Conservation (phyloP, 2,113 vertebrate genomes). For the Numenius arquata region DNA sequence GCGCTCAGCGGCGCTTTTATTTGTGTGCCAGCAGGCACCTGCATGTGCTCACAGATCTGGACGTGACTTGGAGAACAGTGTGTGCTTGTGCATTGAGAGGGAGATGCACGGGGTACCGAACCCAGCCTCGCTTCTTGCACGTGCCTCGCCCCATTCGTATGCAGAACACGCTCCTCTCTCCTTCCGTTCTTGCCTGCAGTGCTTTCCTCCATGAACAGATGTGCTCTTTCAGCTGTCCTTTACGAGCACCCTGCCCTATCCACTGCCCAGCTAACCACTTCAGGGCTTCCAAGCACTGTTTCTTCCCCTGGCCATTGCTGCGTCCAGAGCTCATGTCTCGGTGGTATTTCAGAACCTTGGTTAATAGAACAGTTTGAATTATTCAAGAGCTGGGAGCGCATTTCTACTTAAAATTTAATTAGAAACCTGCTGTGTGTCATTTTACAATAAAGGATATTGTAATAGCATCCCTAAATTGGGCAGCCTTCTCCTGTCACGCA, state of each 20-base stretch:
- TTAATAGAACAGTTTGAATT: slow-evolving; percentile 63
- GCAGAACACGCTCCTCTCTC: background rate
- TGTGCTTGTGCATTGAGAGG: slow-evolving; percentile 54
- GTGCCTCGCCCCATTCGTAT: slow-evolving; percentile 15
- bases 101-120: background rate
- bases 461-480: slow-evolving; percentile 47
- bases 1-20: slow-evolving; percentile 19
- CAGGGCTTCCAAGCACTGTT: background rate
- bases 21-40: slow-evolving; percentile 54
- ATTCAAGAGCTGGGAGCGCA: slow-evolving; percentile 48
- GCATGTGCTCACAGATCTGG: slow-evolving; percentile 17
- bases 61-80: slow-evolving; percentile 56
- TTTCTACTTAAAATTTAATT: slow-evolving; percentile 73
- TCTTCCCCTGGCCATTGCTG: background rate
- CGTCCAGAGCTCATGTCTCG: background rate
- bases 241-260: background rate
- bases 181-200: slow-evolving; percentile 59
- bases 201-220: slow-evolving; percentile 36
- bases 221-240: slow-evolving; percentile 52
- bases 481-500: background rate
- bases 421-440: slow-evolving; percentile 61
- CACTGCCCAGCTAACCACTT: background rate
- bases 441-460: slow-evolving; percentile 58
- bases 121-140: slow-evolving; percentile 30
- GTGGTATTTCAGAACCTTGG: slow-evolving; percentile 51